These are phyloP conservation scores for Crossoptilon crossoptilon DNA, from an alignment of 2,797 vertebrate genomes.

Conservation along the genomic window DNA sequence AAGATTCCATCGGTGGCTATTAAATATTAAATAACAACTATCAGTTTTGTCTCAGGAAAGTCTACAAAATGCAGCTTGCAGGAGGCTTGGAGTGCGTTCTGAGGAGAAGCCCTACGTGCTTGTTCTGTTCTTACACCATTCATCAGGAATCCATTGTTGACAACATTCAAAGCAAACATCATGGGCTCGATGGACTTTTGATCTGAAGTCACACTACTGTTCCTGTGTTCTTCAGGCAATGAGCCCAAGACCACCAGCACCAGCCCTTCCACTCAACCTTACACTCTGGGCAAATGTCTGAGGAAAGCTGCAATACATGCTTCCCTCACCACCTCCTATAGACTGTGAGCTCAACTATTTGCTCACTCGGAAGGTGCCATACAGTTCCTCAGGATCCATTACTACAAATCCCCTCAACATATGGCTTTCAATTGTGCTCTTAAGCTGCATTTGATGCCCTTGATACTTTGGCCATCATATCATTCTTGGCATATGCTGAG, in stretches of 20 bases:
- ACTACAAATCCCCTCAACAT: neutral
- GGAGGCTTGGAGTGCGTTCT: neutral
- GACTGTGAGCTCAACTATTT: neutral
- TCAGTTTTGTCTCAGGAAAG: neutral
- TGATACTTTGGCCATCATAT: neutral
- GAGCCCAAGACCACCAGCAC: neutral
- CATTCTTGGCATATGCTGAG: neutral
- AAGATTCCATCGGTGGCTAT: neutral
- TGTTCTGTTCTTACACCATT: neutral
- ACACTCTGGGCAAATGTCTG: neutral
- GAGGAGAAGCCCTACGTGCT: neutral
- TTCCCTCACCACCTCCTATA: neutral
- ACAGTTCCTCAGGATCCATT: neutral
- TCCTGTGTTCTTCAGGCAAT: neutral
- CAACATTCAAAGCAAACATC: neutral
- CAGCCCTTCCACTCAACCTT: neutral
- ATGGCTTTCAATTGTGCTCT: neutral
- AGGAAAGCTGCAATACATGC: neutral
- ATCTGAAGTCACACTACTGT: neutral
- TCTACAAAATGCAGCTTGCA: neutral
- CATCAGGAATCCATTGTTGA: neutral
- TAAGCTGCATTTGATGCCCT: rapidly evolving
- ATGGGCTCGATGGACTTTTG: neutral
- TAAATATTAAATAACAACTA: neutral
- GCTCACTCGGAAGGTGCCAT: neutral